phyloP scores from a whole-genome alignment of 2,888 invertebrate species.

The Lasioglossum oenotherae region DNA sequence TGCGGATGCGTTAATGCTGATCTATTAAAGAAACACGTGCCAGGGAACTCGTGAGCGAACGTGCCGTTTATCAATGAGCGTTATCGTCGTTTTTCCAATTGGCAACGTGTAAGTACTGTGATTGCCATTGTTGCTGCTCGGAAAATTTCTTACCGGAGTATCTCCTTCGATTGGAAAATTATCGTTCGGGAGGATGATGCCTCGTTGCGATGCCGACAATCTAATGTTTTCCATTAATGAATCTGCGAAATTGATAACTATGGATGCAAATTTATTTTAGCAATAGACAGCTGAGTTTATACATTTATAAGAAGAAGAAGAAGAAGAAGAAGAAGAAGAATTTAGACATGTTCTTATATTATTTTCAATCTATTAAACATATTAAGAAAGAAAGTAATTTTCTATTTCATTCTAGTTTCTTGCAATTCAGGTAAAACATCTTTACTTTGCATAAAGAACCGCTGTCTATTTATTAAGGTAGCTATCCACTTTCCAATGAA shows the following conservation, averaged over 20 bases:
- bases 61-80: slow-evolving; percentile 26
- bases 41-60: slow-evolving; percentile 10
- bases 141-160: not conserved
- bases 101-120: not conserved
- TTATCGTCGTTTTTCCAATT: not conserved
- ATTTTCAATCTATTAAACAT: too few relatives aligned
- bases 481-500: too few relatives aligned
- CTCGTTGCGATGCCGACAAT: not conserved
- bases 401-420: too few relatives aligned
- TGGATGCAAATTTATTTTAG: not conserved
- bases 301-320: too few relatives aligned
- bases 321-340: too few relatives aligned
- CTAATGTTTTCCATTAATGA: not conserved
- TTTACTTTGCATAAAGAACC: too few relatives aligned
- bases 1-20: not conserved
- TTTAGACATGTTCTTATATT: too few relatives aligned
- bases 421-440: too few relatives aligned
- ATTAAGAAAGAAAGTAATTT: too few relatives aligned
- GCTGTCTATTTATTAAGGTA: too few relatives aligned
- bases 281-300: too few relatives aligned
- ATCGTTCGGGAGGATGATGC: not conserved
- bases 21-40: slow-evolving; percentile 13
- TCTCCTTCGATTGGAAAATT: not conserved
- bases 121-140: not conserved
- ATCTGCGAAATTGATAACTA: too few relatives aligned